phyloP scores from a whole-genome alignment of 2,113 vertebrate species.

The Rhadina sibilatrix region DNA sequence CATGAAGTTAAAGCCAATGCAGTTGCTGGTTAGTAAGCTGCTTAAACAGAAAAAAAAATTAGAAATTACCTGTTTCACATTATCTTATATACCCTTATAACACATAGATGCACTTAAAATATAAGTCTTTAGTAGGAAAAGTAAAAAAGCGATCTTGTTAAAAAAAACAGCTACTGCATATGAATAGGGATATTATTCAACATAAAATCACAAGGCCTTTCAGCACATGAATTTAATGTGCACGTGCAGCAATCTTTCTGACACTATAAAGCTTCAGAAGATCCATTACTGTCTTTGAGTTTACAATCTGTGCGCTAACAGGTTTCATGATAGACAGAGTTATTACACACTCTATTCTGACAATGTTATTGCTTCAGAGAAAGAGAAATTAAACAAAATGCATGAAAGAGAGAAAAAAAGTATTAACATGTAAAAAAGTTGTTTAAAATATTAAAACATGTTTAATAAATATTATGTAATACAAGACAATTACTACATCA shows the following conservation, averaged over 20 bases:
- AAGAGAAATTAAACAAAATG: not conserved
- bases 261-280: not conserved
- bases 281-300: constrained; percentile 15
- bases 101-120: not conserved
- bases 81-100: not conserved
- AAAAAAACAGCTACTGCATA: not conserved
- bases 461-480: not conserved
- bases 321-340: not conserved
- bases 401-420: not conserved
- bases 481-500: not conserved
- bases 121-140: not conserved
- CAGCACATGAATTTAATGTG: constrained; percentile 7
- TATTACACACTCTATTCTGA: not conserved
- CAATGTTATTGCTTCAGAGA: not conserved
- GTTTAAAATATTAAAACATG: not conserved
- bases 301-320: constrained; percentile 13
- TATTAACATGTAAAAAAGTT: not conserved
- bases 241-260: not conserved
- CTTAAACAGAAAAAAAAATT: not conserved
- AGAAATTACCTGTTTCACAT: not conserved
- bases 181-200: not conserved
- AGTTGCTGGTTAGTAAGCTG: not conserved
- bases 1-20: not conserved
- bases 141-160: not conserved
- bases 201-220: constrained; percentile 20